phyloP scores from a whole-genome alignment of 2,797 vertebrate species.

The Coluber constrictor region DNA sequence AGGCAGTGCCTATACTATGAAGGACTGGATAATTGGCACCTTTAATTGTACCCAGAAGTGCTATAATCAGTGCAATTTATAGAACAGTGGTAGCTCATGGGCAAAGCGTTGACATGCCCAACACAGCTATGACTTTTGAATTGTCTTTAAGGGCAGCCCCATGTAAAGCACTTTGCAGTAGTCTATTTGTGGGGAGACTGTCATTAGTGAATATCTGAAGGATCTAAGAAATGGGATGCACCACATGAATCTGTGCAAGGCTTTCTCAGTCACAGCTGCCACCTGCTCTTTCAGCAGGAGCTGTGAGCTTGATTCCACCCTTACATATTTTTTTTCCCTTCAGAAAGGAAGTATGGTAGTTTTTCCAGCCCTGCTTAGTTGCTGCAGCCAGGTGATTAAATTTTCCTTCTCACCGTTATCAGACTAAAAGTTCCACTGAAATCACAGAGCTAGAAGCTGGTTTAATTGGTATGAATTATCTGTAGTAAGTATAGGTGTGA shows the following conservation, averaged over 20 bases:
- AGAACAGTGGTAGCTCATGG: neutral
- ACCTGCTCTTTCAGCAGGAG: neutral
- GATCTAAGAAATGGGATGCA: neutral
- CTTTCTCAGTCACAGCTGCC: neutral
- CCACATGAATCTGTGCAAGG: neutral
- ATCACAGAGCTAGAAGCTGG: neutral
- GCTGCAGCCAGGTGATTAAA: neutral
- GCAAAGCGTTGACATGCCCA: neutral
- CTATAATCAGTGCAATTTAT: neutral
- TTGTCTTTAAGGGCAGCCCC: neutral
- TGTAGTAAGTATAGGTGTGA: neutral
- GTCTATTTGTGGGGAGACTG: neutral
- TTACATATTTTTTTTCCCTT: neutral
- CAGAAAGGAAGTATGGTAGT: neutral
- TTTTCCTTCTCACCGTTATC: neutral
- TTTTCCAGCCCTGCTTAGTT: neutral
- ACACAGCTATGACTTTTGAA: neutral
- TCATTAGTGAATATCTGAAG: neutral
- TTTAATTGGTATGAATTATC: neutral
- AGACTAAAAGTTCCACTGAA: neutral
- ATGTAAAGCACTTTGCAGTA: neutral
- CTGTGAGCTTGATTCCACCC: neutral
- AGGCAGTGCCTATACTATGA: neutral
- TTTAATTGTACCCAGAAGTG: neutral
- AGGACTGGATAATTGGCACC: neutral